Base-by-base conservation (phyloP, 2,797 vertebrate genomes). In the Anableps anableps region DNA sequence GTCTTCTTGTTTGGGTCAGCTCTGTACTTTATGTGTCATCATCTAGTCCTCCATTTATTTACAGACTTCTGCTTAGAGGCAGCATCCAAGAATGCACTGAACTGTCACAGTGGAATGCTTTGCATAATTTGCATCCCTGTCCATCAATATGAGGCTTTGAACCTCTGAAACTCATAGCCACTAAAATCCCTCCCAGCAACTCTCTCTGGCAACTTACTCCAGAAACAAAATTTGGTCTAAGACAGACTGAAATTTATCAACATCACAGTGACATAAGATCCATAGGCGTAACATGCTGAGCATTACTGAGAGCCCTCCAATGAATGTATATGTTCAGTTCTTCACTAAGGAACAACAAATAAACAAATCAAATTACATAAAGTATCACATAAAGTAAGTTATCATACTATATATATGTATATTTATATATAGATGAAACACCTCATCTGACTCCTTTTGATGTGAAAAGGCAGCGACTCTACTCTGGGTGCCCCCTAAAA, bases 61-160 rank as follows among this genome's bases (percentile, higher is more conserved):
- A n/a, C 71, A 80, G 64, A 81, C 80, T 75, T 83, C 38, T 75
- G 81, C 79, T 88, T 7, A 47, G 77, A 85, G 80, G 87, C 82
- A 77, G 72, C 83, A 23, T 86, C 75, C 47, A 76, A 66, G 72
- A 85, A 85, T 83, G 74, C 85, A 72, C 72, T 83, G 79, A 80
- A 75, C 78, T 81, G 81, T 88, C 80, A 77, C 73, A 74, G 82
- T 83, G 74, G 75, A 81, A 79, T 51, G 60, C 72, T 79, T 77
- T 72, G 74, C 55, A 82, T 88, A 83, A 93, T 92, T 75, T 89
- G 78, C 83, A 81, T 85, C 66, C 62, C 75, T 85, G 90, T 91
- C 85, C 4, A 83, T 92, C 88, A 88, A 64, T 80, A 41, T 8
- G 23, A 14, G 62, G 76, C 83, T 82, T 55, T 76, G 75, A 85